phyloP scores from a whole-genome alignment of 2,113 vertebrate species.

The Euleptes europaea region DNA sequence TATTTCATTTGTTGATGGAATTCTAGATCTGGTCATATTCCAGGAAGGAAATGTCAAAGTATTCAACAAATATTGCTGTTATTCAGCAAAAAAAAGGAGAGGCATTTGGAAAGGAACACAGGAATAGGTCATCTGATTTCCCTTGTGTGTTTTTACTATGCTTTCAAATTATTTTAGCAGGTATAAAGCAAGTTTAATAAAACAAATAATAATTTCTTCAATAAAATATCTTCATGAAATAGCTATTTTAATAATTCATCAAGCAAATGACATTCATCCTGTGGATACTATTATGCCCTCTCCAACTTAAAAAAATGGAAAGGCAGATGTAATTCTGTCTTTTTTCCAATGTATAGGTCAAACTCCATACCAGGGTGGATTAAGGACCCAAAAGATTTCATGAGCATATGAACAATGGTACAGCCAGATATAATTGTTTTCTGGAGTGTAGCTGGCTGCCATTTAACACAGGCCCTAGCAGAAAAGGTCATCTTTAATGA shows the following conservation, averaged over 20 bases:
- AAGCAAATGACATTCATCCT: neutral
- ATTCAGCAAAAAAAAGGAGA: neutral
- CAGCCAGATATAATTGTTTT: conserved; percentile 48
- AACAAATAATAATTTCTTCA: neutral
- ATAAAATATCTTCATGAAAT: neutral
- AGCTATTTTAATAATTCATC: neutral
- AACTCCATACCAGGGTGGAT: conserved; percentile 44
- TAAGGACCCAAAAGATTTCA: conserved; percentile 39
- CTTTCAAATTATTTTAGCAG: conserved; percentile 15
- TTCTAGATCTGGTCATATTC: neutral
- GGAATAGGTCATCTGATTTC: neutral
- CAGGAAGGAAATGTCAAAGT: conserved; percentile 1
- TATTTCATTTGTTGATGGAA: neutral
- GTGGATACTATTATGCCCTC: neutral
- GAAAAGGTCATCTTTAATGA: conserved; percentile 51
- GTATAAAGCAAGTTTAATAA: neutral
- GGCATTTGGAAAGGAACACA: neutral
- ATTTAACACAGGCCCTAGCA: conserved; percentile 50
- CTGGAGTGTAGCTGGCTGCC: conserved; percentile 53
- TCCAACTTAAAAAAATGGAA: conserved; percentile 1
- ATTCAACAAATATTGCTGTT: conserved; percentile 15
- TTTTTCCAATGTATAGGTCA: conserved; percentile 31
- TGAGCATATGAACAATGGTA: conserved; percentile 25
- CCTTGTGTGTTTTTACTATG: conserved; percentile 1
- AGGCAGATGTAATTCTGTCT: conserved; percentile 13